phyloP scores from a whole-genome alignment of 2,113 vertebrate species.

The Ginglymostoma cirratum region DNA sequence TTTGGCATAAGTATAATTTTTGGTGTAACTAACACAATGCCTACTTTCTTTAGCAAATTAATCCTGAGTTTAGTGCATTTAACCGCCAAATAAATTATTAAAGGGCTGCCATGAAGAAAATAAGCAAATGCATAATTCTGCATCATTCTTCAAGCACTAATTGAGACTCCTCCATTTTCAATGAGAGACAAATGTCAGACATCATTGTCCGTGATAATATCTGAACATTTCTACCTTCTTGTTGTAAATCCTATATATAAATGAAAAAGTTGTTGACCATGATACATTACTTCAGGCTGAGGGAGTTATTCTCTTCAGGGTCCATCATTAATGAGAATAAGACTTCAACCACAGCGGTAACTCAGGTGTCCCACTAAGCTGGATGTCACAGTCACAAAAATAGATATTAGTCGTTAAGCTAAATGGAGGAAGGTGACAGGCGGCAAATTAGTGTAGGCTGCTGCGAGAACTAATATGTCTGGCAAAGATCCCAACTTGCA shows the following conservation, averaged over 20 bases:
- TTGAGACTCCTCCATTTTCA: background rate
- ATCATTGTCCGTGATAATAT: background rate
- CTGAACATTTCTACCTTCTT: background rate
- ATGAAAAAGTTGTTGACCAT: background rate
- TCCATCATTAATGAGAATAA: background rate
- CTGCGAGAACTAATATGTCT: background rate
- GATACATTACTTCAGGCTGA: background rate
- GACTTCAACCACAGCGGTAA: background rate
- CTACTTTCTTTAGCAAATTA: constrained; percentile 4
- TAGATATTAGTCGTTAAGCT: background rate
- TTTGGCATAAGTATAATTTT: background rate
- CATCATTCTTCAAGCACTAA: constrained; percentile 8
- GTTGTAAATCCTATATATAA: background rate
- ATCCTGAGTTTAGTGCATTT: background rate
- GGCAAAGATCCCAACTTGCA: background rate
- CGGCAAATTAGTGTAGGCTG: background rate
- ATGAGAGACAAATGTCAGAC: background rate
- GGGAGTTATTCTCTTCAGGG: background rate
- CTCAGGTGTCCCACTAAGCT: background rate
- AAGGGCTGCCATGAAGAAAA: background rate
- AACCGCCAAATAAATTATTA: background rate
- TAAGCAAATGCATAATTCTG: background rate
- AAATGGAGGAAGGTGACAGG: background rate
- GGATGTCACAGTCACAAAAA: background rate
- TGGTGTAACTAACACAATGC: background rate